Evolutionary conservation across 92 coral and sea anemone species (phyloP).

Genomic region (Ricordea florida): DNA sequence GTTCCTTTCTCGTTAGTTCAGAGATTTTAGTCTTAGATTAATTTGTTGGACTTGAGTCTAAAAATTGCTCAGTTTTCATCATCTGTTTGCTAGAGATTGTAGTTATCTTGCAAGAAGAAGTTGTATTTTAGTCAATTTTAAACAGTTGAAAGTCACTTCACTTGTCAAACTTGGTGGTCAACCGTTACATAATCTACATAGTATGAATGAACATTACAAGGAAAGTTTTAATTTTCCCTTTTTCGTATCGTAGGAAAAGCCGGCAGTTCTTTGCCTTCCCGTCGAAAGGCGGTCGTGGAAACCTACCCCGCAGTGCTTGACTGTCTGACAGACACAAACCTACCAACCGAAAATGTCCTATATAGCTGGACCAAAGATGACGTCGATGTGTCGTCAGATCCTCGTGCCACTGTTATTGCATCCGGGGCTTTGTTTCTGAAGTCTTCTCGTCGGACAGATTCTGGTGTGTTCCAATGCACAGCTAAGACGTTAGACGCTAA

Average conservation of each 20-base stretch:
- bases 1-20: no score
- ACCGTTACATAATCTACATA: no score
- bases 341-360: conserved; percentile 44
- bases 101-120: no score
- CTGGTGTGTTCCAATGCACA: conserved; percentile 85
- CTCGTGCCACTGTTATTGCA: conserved; percentile 63
- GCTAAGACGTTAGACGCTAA: conserved; percentile 75
- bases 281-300: conserved; percentile 75
- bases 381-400: conserved; percentile 43
- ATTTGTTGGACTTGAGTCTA: no score
- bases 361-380: conserved; percentile 87
- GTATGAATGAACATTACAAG: not conserved
- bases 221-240: not conserved
- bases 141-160: no score
- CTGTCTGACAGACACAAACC: conserved; percentile 66
- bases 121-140: no score
- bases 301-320: conserved; percentile 73
- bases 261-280: conserved; percentile 61
- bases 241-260: conserved; percentile 11
- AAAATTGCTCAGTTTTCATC: no score
- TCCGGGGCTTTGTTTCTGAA: conserved; percentile 86
- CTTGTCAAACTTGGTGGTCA: no score
- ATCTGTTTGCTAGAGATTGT: no score
- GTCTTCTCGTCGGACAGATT: conserved; percentile 50
- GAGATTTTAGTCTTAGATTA: no score